Conservation (phyloP, 2,797 vertebrate genomes). For the Pempheris klunzingeri region DNA sequence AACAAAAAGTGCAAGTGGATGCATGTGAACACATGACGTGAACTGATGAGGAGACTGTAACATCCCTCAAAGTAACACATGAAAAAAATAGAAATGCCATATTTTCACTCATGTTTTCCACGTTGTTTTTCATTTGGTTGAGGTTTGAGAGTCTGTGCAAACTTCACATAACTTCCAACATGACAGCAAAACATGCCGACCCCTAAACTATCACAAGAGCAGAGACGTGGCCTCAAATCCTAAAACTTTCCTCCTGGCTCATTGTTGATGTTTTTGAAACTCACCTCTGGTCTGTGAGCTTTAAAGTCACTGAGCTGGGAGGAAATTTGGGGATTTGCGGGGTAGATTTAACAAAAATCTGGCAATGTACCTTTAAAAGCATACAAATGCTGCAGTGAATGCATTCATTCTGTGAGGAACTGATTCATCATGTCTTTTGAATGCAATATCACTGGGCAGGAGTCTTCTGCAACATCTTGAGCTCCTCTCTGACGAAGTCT, state of each 20-base stretch:
- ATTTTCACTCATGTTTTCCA: not conserved
- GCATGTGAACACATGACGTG: not conserved
- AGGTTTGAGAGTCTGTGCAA: too few species aligned
- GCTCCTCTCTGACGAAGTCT: constrained; percentile 28
- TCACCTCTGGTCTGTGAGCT: not conserved
- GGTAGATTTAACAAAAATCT: not conserved
- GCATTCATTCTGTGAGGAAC: not conserved
- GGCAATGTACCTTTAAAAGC: not conserved
- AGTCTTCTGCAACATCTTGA: not conserved
- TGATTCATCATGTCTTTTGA: not conserved
- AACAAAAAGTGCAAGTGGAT: not conserved
- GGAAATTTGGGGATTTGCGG: constrained; percentile 8
- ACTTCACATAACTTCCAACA: too few species aligned
- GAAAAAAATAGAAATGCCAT: not conserved
- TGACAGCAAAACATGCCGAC: too few species aligned
- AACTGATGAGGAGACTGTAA: not conserved
- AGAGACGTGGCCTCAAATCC: not conserved
- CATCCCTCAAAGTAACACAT: not conserved
- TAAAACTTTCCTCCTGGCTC: not conserved
- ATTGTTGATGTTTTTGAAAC: not conserved
- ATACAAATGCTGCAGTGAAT: not conserved
- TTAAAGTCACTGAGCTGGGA: not conserved
- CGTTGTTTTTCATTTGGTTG: not conserved
- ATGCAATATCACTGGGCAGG: not conserved
- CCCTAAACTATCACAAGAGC: too few species aligned